Evolutionary conservation across 2,888 invertebrate genomes (phyloP), one percentile per base, ranked within the genome.

Genomic region (Heliconius aoede): DNA sequence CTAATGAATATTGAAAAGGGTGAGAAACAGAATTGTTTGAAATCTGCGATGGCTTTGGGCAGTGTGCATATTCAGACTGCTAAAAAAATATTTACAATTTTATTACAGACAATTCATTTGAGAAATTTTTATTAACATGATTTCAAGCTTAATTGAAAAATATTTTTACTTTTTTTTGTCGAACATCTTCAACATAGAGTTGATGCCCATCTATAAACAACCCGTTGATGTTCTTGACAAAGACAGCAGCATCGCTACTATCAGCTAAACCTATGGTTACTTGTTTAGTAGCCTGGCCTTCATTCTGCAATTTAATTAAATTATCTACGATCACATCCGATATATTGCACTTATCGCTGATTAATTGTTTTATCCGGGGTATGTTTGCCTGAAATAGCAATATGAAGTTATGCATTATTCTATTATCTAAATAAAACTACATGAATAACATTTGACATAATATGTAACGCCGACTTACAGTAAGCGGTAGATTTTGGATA

Each of bases 221-320:
- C 1, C 86, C 86, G 72, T 87, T 84, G 28, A 87, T 78, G 74
- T 84, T 85, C 55, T 83, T 80, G 18, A 83, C 79, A 0, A 87
- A 76, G 8, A 85, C 74, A 7, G 83, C 82, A 0, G 85, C 87
- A 58, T 87, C 86, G 11, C 73, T 82, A 15, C 86, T 85, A 40
- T 85, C 85, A 4, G 83, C 83, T n/a, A 87, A 78, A 0, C 87
- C 87, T 1, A 87, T 83, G 0, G 87, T 87, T 13, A 87, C 84
- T 24, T 81, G 83, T 73, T 82, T 85, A 5, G 74, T 76, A n/a
- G 9, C 9, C 1, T 58, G 58, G 0, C 83, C 82, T 3, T 86
- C 85, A 55, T 55, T 21, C n/a, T 9, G 21, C n/a, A 55, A 55
- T 18, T 62, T 51, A n/a, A 80, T 32, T 8, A 87, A 79, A 36